phyloP scores from a whole-genome alignment of 2,113 vertebrate species.

The Brachyhypopomus occidentalis region DNA sequence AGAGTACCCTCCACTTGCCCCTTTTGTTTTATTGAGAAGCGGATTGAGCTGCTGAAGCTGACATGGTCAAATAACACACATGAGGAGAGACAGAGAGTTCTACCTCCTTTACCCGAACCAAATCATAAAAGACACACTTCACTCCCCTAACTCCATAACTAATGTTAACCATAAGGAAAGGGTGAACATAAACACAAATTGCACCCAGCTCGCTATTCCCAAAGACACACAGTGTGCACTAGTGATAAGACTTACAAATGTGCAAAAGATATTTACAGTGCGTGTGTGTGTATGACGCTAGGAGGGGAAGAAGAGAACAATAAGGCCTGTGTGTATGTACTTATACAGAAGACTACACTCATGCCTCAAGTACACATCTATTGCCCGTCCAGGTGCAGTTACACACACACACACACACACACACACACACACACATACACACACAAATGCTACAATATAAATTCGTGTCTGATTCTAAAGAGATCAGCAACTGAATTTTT shows the following conservation, averaged over 20 bases:
- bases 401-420: conserved; percentile 35
- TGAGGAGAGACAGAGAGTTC: too few relatives aligned
- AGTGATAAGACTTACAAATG: neutral
- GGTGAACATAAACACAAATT: too few relatives aligned
- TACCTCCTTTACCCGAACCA: too few relatives aligned
- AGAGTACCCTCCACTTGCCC: too few relatives aligned
- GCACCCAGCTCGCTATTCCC: too few relatives aligned
- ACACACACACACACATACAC: conserved; percentile 34
- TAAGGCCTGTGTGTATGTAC: neutral
- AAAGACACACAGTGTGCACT: too few relatives aligned
- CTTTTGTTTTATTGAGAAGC: too few relatives aligned
- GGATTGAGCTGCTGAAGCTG: too few relatives aligned
- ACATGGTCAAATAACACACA: too few relatives aligned
- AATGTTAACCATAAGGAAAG: too few relatives aligned
- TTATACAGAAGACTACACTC: conserved; percentile 15
- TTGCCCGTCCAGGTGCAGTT: conserved; percentile 28
- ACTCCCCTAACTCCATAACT: too few relatives aligned
- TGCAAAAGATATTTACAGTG: neutral
- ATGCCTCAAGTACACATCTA: conserved; percentile 32
- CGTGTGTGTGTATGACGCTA: neutral
- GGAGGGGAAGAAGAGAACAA: neutral
- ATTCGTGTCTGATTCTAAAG: neutral
- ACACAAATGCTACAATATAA: neutral
- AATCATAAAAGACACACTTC: too few relatives aligned
- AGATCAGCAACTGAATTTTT: neutral